These are phyloP conservation scores for Papilio helenus DNA, from an alignment of 1,140 invertebrate genomes.

Conservation along the genomic window DNA sequence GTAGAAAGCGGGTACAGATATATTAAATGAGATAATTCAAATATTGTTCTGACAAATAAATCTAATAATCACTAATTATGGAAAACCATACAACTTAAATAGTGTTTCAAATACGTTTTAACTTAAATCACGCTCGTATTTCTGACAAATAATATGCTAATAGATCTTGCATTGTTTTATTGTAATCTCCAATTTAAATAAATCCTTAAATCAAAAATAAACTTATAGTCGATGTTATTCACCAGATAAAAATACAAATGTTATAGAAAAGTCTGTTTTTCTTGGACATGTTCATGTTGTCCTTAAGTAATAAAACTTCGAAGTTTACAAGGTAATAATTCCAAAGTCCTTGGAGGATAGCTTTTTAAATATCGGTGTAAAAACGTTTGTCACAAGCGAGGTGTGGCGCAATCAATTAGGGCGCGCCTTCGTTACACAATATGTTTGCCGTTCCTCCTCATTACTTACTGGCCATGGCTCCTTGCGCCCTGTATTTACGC, in stretches of 20 bases:
- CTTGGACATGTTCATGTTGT: background rate
- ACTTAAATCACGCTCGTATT: too few relatives aligned
- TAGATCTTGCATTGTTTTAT: too few relatives aligned
- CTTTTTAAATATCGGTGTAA: conserved; percentile 33
- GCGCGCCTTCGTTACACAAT: conserved; percentile 60
- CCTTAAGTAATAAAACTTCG: background rate
- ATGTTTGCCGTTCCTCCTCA: conserved; percentile 58
- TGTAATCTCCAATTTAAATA: too few relatives aligned
- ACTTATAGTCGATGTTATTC: too few relatives aligned
- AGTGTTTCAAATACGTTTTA: too few relatives aligned
- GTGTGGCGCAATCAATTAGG: conserved; percentile 64
- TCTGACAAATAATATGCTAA: too few relatives aligned
- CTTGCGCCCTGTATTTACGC: conserved; percentile 47
- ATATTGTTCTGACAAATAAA: too few relatives aligned
- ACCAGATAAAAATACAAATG: too few relatives aligned
- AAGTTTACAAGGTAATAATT: background rate
- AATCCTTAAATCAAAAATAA: too few relatives aligned
- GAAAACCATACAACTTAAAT: too few relatives aligned
- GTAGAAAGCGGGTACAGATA: background rate
- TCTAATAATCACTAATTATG: too few relatives aligned
- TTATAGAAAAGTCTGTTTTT: too few relatives aligned
- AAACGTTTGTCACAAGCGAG: conserved; percentile 42
- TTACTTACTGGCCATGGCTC: conserved; percentile 60
- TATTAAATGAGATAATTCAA: background rate
- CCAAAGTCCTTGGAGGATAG: background rate